Evolutionary conservation across 2,888 invertebrate genomes (phyloP), one percentile per base, ranked within the genome.

Genomic region (Timema podura): DNA sequence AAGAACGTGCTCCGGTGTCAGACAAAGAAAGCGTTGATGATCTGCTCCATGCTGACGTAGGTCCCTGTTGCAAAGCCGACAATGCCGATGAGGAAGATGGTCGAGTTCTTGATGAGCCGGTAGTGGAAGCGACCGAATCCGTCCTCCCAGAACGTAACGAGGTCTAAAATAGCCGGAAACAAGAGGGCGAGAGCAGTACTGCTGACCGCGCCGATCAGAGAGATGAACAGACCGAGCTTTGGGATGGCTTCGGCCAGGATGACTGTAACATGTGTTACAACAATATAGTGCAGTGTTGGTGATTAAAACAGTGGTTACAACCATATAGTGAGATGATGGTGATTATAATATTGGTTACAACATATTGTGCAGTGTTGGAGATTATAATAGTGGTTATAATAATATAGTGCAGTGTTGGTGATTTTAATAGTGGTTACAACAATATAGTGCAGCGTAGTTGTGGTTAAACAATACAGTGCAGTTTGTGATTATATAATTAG

Each of bases 161-260:
- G 74, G 83, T 77, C 96, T 92, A 73, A 96, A 70, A 95, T 84
- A 0, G 96, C 93, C 2, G 96, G 96, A 78, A 96, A 92, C 57
- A 96, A 85, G 51, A 97, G 84, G 0, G 95, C 95, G 73, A 97
- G 82, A 0, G 93, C 89, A 6, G 95, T 91, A 75, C 94, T 93
- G 79, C 95, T 93, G 0, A 96, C 86, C 0, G 96, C 94, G 6
- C 97, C 97, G 47, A 97, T 93, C 73, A 97, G 81, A 0, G 96
- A 95, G 75, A 97, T 96, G 81, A 96, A 93, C 2, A 94, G 83
- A 5, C 91, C 90, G 73, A 97, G 82, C 75, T 93, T 87, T 0
- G 96, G 96, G 71, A 97, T 92, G 1, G 91, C 85, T 79, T 93
- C 93, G 0, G 96, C 96, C 75, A 96, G 82, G 10, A 88, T 81